Percentiles rank a stretch among this genome's conserved stretches.
Evolutionary conservation across 2,797 vertebrate species (phyloP).

Genomic region (Oreortyx pictus): DNA sequence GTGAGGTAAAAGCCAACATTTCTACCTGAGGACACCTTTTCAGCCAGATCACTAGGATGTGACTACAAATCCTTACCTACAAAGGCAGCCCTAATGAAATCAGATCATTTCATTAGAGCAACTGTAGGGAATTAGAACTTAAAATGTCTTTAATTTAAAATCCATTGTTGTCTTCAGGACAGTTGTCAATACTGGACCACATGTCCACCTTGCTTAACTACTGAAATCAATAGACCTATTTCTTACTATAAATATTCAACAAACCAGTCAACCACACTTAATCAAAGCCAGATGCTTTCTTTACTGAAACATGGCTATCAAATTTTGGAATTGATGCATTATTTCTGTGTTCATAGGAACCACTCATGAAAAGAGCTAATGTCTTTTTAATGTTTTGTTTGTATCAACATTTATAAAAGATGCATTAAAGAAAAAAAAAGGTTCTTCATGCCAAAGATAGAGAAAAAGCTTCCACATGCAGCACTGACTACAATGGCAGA

Average conservation of each 20-base stretch:
- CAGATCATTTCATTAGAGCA: neutral
- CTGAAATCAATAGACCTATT: neutral
- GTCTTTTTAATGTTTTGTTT: neutral
- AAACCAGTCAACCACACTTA: neutral
- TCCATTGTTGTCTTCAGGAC: constrained; percentile 15
- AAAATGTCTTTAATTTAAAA: constrained; percentile 19
- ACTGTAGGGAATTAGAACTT: neutral
- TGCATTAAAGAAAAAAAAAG: neutral
- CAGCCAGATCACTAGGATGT: neutral
- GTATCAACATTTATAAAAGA: neutral
- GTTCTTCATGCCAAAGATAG: neutral
- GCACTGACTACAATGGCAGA: neutral
- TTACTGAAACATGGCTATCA: neutral
- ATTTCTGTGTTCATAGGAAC: neutral
- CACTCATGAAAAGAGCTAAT: neutral
- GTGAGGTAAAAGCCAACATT: neutral
- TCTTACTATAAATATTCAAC: neutral
- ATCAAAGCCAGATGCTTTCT: neutral
- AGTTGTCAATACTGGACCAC: neutral
- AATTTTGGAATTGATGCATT: neutral
- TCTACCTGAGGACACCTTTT: neutral
- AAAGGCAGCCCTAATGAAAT: constrained; percentile 24
- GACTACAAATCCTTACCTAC: neutral
- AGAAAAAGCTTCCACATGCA: neutral
- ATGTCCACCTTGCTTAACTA: neutral